A percentile compares a stretch with the other conserved stretches of the same genome.
These are phyloP conservation scores for Epizoanthus stellaris DNA, from an alignment of 92 coral and sea anemone genomes.

Conservation along the genomic window DNA sequence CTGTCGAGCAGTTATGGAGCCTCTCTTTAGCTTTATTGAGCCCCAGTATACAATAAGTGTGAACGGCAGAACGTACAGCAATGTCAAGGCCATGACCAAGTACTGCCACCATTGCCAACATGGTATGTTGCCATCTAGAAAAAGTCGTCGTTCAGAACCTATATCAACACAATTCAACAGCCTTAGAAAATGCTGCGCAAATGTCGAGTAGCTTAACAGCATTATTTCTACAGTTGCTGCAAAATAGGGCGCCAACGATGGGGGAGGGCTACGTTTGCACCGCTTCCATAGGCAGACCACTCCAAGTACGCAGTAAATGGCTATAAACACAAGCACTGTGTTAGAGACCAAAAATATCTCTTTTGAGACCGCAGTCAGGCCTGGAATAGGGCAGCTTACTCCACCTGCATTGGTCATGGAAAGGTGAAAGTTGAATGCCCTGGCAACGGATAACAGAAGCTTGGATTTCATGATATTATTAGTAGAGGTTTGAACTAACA, in stretches of 20 bases:
- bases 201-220: no score
- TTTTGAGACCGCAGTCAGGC: background rate
- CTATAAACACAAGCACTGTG: no score
- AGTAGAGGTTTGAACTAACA: background rate
- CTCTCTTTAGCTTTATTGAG: background rate
- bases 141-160: background rate
- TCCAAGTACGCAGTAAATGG: no score
- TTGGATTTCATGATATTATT: background rate
- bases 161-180: background rate
- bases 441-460: background rate
- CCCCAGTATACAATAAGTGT: background rate
- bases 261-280: no score
- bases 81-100: background rate
- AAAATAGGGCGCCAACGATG: no score
- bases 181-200: background rate
- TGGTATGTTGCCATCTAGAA: background rate
- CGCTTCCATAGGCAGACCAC: no score
- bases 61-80: background rate
- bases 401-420: no score
- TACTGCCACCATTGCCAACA: constrained; percentile 11
- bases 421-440: constrained; percentile 15
- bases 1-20: background rate
- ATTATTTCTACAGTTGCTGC: no score
- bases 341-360: no score
- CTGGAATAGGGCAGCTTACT: constrained; percentile 8